phyloP scores from a whole-genome alignment of 2,113 vertebrate species.

The Onychorhynchus coronatus region DNA sequence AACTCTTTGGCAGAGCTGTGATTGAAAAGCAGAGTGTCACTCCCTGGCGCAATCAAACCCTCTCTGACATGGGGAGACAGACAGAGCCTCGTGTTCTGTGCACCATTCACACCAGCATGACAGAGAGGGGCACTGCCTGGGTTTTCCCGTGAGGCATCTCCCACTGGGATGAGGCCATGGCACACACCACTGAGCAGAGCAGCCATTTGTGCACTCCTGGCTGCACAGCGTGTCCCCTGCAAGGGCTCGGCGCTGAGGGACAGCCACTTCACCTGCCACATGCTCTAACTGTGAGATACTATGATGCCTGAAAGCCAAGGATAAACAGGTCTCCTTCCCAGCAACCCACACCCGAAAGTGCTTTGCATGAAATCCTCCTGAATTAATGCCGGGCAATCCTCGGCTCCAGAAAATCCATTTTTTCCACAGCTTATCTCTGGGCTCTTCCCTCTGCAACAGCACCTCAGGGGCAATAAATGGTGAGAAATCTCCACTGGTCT shows the following conservation, averaged over 20 bases:
- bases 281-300: fast-evolving
- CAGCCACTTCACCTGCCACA: background rate
- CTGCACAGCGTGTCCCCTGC: fast-evolving
- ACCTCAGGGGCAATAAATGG: background rate
- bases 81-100: background rate
- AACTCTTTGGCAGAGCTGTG: background rate
- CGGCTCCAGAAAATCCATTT: background rate
- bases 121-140: background rate
- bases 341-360: background rate
- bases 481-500: background rate
- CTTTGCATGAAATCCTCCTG: background rate
- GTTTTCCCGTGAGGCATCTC: background rate
- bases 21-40: background rate
- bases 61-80: background rate
- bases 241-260: background rate
- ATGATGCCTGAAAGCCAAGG: background rate
- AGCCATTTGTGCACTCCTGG: background rate
- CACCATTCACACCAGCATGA: background rate
- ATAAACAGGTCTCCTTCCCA: background rate
- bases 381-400: background rate
- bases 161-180: background rate
- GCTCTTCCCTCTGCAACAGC: background rate
- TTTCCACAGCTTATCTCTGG: background rate
- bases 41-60: background rate
- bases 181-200: background rate